Evolutionary conservation across 2,888 invertebrate genomes (phyloP), one percentile per base, ranked within the genome.

Genomic region (Chrysotoxum bicinctum): DNA sequence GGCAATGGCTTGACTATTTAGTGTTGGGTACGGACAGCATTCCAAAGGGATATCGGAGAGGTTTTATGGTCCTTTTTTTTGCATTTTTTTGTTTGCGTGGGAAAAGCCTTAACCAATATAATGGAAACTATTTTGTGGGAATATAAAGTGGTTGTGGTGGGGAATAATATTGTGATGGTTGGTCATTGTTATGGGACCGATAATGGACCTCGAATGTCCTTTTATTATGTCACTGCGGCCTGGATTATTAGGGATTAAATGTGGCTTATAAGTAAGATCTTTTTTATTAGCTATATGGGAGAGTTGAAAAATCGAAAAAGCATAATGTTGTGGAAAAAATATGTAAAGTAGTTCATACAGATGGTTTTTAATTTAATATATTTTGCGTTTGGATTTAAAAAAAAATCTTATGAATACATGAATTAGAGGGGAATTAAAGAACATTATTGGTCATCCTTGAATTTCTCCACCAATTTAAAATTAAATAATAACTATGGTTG

Each of bases 151-250:
- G 50, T 35, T 66, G 50, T 52, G 48, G 48, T 52, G 1, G 64
- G 30, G 54, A 56, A 54, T 52, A 54, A 74, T 37, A 64, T 74
- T 56, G 45, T 64, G 54, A 50, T 54, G 68, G 62, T 35, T 45
- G 73, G 62, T 50, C 37, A 62, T 54, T 78, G 45, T 37, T 73
- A 48, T 54, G 37, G 52, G 26, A 48, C 73, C 35, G 60, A 62
- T 78, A 83, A 83, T 83, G 78, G 82, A 78, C 68, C 52, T 12
- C 10, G 73, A 54, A 69, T 32, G 62, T 56, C 21, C 8, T 43
- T 54, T 60, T 52, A 43, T 26, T 64, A 0, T 62, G 66, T 68
- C 58, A 54, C 45, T 45, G 52, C 32, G 43, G 54, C 54, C 16
- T 19, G 37, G 72, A 72, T 82, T 77, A 82, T 68, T 23, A 54